Base-by-base conservation (phyloP, 2,113 vertebrate genomes). In the Chinchilla lanigera region DNA sequence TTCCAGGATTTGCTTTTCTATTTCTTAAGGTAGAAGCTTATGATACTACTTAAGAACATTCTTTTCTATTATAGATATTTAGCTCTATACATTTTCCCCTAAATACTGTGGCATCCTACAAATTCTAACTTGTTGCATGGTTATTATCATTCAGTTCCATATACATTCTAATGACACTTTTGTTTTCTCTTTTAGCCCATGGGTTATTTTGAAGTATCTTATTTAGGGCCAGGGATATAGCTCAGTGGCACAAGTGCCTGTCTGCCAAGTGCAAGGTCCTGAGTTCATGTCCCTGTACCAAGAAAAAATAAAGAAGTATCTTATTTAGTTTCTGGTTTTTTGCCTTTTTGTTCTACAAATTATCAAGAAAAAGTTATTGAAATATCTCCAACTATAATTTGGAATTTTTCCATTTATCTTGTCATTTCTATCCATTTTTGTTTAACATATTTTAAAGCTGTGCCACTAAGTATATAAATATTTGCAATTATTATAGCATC, bases 331-430 rank as follows among this genome's bases (percentile, higher is more conserved):
- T 61, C 71, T 94, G 12, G 93, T 88, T 96, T 93, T 63, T n/a
- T 90, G 14, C 14, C 65, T 92, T 41, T 41, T 96, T 71, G 10
- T 85, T 93, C 47, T 93, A 71, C 52, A 38, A 60, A 44, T 90
- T 93, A 75, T n/a, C 67, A 54, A 91, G 63, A 94, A 60, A 89
- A 13, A 16, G 16, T 95, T 80, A 93, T 69, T 93, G 61, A 96
- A 94, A 71, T 96, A 94, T 73, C 22, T 63, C 47, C n/a, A 84
- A 63, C 9, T 67, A 11, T 80, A 67, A 86, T 47, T 89, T 47
- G 82, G 30, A 52, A 86, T 84, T 93, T 95, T 58, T 52, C n/a
- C n/a, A 95, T 10, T 93, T 94, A 56, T 82, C 61, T 44, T 96
- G 90, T 22, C 0, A 92, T 86, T 71, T 95, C 33, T 84, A 69